phyloP scores from a whole-genome alignment of 1,140 invertebrate genomes.

The Leptinotarsa undecemlineata region DNA sequence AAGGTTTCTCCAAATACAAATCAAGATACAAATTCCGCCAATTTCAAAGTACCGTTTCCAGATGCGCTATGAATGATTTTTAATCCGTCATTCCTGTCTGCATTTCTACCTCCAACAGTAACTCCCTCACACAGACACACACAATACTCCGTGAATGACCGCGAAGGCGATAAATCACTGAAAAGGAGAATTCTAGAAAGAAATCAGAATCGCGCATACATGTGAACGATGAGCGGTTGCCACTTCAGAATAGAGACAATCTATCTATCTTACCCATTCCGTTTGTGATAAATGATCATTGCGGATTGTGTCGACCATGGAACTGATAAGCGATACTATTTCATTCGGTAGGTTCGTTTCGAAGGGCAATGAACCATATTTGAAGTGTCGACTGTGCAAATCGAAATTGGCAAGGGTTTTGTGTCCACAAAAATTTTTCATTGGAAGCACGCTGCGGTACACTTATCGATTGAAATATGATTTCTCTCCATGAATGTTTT shows the following conservation, averaged over 20 bases:
- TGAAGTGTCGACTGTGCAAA: too few species aligned
- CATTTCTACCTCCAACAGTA: neutral
- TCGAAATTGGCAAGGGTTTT: neutral
- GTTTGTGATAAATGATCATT: slow-evolving; percentile 48
- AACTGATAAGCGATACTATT: slow-evolving; percentile 32
- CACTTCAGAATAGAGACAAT: slow-evolving; percentile 48
- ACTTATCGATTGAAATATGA: too few species aligned
- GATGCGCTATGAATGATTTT: too few species aligned
- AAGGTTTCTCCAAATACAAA: too few species aligned
- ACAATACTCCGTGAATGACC: slow-evolving; percentile 13
- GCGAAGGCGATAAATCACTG: slow-evolving; percentile 23
- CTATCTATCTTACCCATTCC: slow-evolving; percentile 46
- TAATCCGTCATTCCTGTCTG: too few species aligned
- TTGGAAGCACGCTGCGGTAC: neutral
- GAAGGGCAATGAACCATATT: slow-evolving; percentile 1
- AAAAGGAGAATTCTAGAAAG: slow-evolving; percentile 32
- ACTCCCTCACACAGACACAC: neutral
- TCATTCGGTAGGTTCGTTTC: slow-evolving; percentile 14
- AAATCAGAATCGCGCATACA: slow-evolving; percentile 43
- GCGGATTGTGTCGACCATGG: slow-evolving; percentile 39
- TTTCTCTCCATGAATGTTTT: too few species aligned
- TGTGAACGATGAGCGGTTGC: slow-evolving; percentile 44
- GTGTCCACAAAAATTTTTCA: neutral
- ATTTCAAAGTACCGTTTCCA: too few species aligned
- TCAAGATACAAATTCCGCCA: too few species aligned